Percentiles rank a stretch among this genome's conserved stretches.
These are phyloP conservation scores for Piliocolobus tephrosceles DNA, from an alignment of 2,113 vertebrate genomes.

Conservation along the genomic window DNA sequence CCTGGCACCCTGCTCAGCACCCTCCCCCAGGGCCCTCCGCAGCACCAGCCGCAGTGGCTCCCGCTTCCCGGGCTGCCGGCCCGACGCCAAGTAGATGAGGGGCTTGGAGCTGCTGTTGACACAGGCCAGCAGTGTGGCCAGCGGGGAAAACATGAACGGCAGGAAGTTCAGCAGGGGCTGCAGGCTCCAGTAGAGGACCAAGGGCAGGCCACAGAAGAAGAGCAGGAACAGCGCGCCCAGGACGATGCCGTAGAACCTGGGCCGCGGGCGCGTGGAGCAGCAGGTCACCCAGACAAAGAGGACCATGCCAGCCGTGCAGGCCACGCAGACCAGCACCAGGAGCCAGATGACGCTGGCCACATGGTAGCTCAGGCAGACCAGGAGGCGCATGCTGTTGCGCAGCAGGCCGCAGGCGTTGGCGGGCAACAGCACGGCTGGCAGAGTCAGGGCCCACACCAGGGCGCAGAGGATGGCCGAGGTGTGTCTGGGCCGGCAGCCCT, in stretches of 20 bases:
- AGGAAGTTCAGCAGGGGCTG: fast-evolving
- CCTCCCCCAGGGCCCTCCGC: neutral
- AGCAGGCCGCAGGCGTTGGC: constrained; percentile 24
- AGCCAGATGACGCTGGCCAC: constrained; percentile 32
- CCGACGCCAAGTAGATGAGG: neutral
- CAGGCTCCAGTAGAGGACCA: neutral
- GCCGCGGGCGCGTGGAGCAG: neutral
- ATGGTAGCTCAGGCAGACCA: neutral
- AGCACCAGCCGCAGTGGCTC: neutral
- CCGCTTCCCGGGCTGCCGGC: neutral
- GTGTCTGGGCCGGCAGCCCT: neutral
- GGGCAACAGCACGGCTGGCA: neutral
- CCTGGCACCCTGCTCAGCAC: fast-evolving
- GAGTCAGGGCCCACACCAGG: constrained; percentile 35
- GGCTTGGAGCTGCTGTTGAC: neutral
- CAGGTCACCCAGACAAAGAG: constrained; percentile 45
- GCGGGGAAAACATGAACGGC: neutral
- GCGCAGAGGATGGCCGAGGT: neutral
- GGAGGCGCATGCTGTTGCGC: fast-evolving
- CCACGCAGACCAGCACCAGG: neutral
- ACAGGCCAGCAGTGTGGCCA: neutral
- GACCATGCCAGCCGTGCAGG: neutral
- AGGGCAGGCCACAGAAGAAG: neutral
- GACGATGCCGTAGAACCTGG: fast-evolving
- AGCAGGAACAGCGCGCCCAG: neutral